Base-by-base conservation (phyloP, 2,888 invertebrate species). In the Philaethria dido region DNA sequence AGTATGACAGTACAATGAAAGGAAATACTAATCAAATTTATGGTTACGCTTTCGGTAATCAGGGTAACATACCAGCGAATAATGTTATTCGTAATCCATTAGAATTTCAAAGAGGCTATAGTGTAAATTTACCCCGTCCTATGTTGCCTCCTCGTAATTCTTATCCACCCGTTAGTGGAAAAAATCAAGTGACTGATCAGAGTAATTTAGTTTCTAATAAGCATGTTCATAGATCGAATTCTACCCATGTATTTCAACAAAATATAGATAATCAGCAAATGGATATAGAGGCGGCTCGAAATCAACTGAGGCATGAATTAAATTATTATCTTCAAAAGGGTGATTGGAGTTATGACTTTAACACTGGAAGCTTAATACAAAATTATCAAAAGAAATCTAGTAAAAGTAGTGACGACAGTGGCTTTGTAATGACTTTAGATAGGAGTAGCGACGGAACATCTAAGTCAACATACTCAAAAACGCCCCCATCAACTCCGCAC, bases 61-160 rank as follows among this genome's bases (percentile, higher is more conserved):
- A 93, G 92, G 92, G 92, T 92, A 90, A 80, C 87, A 81, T 86
- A 81, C 89, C 88, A 86, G 85, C 82, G 80, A 92, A 88, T 85
- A 92, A 89, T 83, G 78, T 86, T 81, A 87, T 93, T 88, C 92
- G 92, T 83, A 93, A 93, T 89, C 92, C 93, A 69, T 89, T 93
- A 87, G 93, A 93, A 78, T 93, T 93, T 83, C 93, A 93, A 86
- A 88, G 93, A 89, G 93, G 93, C 84, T 90, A 92, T 83, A 92
- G 86, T 89, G 89, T 90, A 87, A 93, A 91, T 88, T 87, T 93
- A 85, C 92, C 93, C 82, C 93, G 93, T 86, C 93, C 93, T 78
- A 91, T 93, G 89, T 89, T 94, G 83, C 94, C 94, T 80, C 94
- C 94, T 57, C 91, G 94, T 79, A 94, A 94, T 87, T 94, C 94